Percentiles rank a stretch among this genome's conserved stretches.
Evolutionary conservation across 1,140 invertebrate genomes (phyloP).

Genomic region (Linepithema humile): DNA sequence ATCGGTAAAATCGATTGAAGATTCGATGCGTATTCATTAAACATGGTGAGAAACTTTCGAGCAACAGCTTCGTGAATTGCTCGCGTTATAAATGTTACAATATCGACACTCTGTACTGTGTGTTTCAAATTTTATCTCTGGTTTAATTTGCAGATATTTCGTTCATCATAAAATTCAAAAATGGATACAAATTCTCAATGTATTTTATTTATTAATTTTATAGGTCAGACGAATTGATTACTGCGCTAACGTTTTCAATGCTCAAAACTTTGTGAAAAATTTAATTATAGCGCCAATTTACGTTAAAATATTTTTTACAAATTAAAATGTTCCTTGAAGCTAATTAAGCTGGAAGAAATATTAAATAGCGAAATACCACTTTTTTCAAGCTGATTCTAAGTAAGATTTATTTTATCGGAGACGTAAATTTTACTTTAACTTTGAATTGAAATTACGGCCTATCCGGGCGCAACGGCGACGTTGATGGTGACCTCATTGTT

Average conservation of each 20-base stretch:
- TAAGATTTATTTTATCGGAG: background rate
- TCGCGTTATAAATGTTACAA: constrained; percentile 35
- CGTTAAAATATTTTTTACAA: no score
- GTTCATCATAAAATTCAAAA: background rate
- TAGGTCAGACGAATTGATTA: background rate
- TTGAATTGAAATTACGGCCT: constrained; percentile 34
- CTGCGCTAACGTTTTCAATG: background rate
- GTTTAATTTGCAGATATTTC: background rate
- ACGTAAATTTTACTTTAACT: background rate
- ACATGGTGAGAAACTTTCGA: constrained; percentile 7
- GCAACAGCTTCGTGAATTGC: constrained; percentile 32
- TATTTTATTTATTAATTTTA: background rate
- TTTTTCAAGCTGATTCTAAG: background rate
- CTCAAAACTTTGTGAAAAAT: background rate
- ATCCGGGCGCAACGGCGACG: background rate
- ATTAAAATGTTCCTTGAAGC: background rate
- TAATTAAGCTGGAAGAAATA: background rate
- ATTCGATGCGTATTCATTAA: constrained; percentile 10
- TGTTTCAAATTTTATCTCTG: constrained; percentile 19
- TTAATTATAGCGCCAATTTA: background rate
- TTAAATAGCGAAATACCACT: background rate
- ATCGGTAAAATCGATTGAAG: constrained; percentile 25
- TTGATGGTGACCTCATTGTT: background rate
- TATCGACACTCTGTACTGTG: background rate
- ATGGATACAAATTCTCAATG: background rate